phyloP scores from a whole-genome alignment of 2,113 vertebrate genomes.

The Ceyx melanurus region DNA sequence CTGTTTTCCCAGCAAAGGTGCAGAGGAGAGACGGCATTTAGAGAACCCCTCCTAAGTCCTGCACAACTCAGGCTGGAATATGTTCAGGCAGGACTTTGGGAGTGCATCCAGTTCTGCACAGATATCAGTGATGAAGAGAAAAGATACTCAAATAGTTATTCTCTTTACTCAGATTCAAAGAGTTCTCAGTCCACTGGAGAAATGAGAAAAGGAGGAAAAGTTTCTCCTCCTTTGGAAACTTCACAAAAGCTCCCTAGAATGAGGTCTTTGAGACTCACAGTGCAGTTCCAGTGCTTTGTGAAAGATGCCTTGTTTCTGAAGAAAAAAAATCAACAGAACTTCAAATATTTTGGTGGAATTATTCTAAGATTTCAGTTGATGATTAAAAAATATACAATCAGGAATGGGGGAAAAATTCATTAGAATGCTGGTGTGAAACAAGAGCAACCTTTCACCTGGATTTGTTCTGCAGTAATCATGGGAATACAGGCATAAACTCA shows the following conservation, averaged over 20 bases:
- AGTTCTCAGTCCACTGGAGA: not conserved
- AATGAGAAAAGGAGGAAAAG: not conserved
- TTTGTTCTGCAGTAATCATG: slow-evolving; percentile 41
- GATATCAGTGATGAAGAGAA: not conserved
- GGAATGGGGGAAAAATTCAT: not conserved
- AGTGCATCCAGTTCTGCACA: not conserved
- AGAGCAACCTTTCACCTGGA: slow-evolving; percentile 59
- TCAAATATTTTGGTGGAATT: slow-evolving; percentile 41
- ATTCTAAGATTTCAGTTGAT: not conserved
- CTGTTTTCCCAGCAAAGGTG: not conserved
- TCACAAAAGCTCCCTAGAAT: not conserved
- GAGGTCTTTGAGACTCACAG: not conserved
- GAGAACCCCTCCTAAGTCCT: slow-evolving; percentile 43
- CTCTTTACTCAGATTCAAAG: not conserved
- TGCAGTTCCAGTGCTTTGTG: not conserved
- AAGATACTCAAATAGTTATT: not conserved
- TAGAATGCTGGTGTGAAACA: not conserved
- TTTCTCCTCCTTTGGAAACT: not conserved
- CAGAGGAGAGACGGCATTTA: not conserved
- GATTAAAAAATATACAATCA: not conserved
- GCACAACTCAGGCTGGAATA: slow-evolving; percentile 14
- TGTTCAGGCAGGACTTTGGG: slow-evolving; percentile 55
- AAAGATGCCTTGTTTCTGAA: slow-evolving; percentile 12
- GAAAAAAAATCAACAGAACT: not conserved
- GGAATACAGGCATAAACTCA: slow-evolving; percentile 22